Evolutionary conservation across 1,140 invertebrate genomes (phyloP), one percentile per base, ranked within the genome.

Genomic region (Drepana arcuata): DNA sequence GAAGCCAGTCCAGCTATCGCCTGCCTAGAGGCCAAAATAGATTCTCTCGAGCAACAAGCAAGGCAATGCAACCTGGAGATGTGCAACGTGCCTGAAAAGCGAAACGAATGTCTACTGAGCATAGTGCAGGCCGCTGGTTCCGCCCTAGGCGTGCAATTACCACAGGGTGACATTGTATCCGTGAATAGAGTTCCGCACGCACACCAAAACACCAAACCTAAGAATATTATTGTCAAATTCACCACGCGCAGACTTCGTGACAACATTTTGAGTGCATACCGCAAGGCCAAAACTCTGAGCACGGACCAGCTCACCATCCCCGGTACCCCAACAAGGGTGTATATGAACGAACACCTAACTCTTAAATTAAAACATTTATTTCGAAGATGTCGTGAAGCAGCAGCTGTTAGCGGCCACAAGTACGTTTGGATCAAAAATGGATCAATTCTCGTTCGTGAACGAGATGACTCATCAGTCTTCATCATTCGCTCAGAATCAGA

Each of bases 181-280:
- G 39, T 48, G 1, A 48, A 49, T 26, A 39, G 54, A 12, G 54
- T 57, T 1, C 54, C 43, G 1, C 54, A 57, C 12, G 34, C 40
- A 1, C 18, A 48, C 5, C 29, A n/a, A 10, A 18, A 18, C 2
- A 47, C 28, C 16, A 35, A 30, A 2, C 53, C 45, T 6, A 57
- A 51, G 12, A 57, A 57, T 24, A 43, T 57, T 7, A 39, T 57
- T 13, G 39, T 57, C 2, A 57, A 52, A 34, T 44, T 57, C 9
- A 14, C 16, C 5, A 35, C 34, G 3, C 30, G 42, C 2, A 23
- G 45, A n/a, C 16, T 40, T 7, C 41, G 53, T 14, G 53, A 55
- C 9, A 57, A 51, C 29, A 11, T 54, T 7, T 26, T 54, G n/a
- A 9, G 34, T 9, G 41, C 38, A 3, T 31, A 18, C 16, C 45